Conservation (phyloP, 2,113 vertebrate genomes). For the Myotis lucifugus region DNA sequence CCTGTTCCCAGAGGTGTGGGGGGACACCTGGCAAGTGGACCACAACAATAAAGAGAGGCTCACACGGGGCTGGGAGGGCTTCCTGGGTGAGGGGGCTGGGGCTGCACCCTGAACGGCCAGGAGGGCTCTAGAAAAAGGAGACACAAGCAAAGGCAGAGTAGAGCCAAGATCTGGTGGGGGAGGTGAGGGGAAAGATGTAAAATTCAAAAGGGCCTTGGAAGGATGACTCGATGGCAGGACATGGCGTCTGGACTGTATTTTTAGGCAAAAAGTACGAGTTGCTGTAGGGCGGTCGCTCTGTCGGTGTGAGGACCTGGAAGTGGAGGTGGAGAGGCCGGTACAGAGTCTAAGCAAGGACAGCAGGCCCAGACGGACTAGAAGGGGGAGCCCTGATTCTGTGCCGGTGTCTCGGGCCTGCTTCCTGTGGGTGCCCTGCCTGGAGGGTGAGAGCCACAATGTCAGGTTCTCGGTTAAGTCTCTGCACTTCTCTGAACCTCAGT, state of each 20-base stretch:
- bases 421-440: not conserved
- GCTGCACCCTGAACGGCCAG: not conserved
- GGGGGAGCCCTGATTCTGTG: not conserved
- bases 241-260: not conserved
- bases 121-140: slow-evolving; percentile 31
- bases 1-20: not conserved
- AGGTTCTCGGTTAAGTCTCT: not conserved
- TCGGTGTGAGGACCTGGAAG: not conserved
- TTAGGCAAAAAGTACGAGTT: not conserved
- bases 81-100: not conserved
- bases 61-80: not conserved
- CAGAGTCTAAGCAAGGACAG: not conserved
- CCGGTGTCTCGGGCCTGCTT: not conserved
- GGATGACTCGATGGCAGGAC: not conserved
- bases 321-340: not conserved
- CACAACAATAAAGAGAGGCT: not conserved
- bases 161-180: not conserved
- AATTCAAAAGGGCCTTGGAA: not conserved
- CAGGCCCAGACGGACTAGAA: not conserved
- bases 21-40: not conserved
- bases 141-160: not conserved
- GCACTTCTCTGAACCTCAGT: not conserved
- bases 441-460: not conserved
- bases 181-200: not conserved
- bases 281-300: not conserved